Percentiles rank a stretch among this genome's conserved stretches.
phyloP scores from a whole-genome alignment of 2,888 invertebrate genomes.

The Chymomyza procnemis region DNA sequence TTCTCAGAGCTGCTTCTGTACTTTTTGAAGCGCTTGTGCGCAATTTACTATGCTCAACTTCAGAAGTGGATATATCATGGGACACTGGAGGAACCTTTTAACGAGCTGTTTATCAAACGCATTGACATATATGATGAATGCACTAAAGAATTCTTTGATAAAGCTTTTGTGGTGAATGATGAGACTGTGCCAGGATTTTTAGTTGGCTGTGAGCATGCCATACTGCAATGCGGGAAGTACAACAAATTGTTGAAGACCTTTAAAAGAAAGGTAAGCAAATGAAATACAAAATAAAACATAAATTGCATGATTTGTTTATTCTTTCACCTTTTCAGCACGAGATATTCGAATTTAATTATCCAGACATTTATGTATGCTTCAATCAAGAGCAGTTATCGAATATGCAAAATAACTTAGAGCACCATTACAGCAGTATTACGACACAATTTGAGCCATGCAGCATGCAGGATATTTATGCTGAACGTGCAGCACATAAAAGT shows the following conservation, averaged over 20 bases:
- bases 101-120: constrained; percentile 88
- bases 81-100: constrained; percentile 85
- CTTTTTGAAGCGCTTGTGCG: constrained; percentile 74
- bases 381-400: constrained; percentile 70
- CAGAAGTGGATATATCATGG: constrained; percentile 93
- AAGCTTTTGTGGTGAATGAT: constrained; percentile 70
- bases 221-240: constrained; percentile 87
- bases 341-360: constrained; percentile 71
- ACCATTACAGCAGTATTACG: constrained; percentile 57
- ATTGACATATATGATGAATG: constrained; percentile 65
- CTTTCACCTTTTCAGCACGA: constrained; percentile 61
- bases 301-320: background rate
- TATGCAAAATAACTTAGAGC: constrained; percentile 57
- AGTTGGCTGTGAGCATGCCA: constrained; percentile 82
- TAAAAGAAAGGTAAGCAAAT: constrained; percentile 82
- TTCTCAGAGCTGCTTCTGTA: constrained; percentile 72
- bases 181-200: constrained; percentile 84
- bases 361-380: constrained; percentile 73
- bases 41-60: constrained; percentile 79
- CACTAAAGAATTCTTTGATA: constrained; percentile 77
- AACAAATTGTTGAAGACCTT: constrained; percentile 85
- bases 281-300: background rate
- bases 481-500: constrained; percentile 79
- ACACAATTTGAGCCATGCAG: constrained; percentile 80
- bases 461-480: constrained; percentile 80